Conservation (phyloP, 2,797 vertebrate species). For the Eleutherodactylus coqui region DNA sequence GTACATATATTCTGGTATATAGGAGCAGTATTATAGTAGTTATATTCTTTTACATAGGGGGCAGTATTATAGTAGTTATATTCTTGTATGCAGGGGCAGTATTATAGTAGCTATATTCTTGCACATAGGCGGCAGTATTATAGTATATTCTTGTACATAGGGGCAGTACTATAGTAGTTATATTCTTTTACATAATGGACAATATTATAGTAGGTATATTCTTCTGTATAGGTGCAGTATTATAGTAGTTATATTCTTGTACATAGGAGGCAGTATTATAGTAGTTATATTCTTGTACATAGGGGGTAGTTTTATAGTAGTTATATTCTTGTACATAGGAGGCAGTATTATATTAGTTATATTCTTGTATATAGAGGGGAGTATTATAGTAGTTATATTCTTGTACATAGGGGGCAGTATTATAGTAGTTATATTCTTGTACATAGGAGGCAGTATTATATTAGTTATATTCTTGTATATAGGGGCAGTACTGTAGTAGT, state of each 20-base stretch:
- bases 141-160: not conserved
- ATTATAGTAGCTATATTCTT: slow-evolving; percentile 8
- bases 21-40: not conserved
- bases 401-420: not conserved
- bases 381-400: too few relatives aligned
- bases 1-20: not conserved
- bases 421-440: slow-evolving; percentile 12
- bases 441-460: not conserved
- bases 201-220: not conserved
- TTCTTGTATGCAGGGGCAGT: not conserved
- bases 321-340: not conserved
- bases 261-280: slow-evolving; percentile 4
- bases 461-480: not conserved
- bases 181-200: too few relatives aligned
- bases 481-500: not conserved
- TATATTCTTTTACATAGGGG: not conserved
- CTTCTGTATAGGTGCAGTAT: not conserved
- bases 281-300: slow-evolving; percentile 10
- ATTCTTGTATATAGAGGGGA: not conserved
- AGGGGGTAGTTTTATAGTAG: not conserved
- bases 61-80: slow-evolving; percentile 15
- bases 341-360: not conserved
- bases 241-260: slow-evolving; percentile 9
- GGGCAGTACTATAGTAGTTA: not conserved
- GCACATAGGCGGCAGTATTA: too few relatives aligned